Evolutionary conservation across 2,113 vertebrate genomes (phyloP).

Genomic region (Leiothrix lutea): DNA sequence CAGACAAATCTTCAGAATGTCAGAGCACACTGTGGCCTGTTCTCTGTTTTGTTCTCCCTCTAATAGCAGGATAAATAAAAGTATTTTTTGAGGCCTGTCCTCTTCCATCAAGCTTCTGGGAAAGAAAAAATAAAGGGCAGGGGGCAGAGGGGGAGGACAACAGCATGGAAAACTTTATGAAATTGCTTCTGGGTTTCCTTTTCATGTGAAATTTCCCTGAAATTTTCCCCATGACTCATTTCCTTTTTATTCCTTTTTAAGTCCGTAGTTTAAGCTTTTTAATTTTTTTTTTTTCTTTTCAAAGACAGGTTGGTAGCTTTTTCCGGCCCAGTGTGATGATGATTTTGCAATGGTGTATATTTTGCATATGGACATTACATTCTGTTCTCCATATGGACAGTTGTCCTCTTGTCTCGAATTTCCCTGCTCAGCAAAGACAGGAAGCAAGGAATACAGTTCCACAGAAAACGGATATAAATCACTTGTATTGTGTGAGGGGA

Average conservation of each 20-base stretch:
- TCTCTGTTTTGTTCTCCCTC: background rate
- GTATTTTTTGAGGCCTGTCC: background rate
- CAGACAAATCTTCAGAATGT: background rate
- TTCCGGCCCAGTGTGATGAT: background rate
- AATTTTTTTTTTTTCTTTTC: background rate
- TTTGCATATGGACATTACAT: background rate
- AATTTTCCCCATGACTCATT: constrained; percentile 43
- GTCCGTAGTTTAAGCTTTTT: background rate
- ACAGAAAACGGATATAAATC: background rate
- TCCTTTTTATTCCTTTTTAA: constrained; percentile 19
- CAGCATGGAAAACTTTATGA: constrained; percentile 35
- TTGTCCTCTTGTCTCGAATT: background rate
- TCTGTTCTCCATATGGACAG: background rate
- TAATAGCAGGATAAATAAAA: background rate
- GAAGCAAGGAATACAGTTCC: background rate
- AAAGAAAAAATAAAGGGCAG: background rate
- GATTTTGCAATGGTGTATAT: background rate
- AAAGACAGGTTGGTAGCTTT: background rate
- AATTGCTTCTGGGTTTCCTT: constrained; percentile 50
- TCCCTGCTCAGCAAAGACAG: background rate
- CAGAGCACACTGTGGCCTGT: background rate
- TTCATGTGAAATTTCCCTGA: constrained; percentile 45
- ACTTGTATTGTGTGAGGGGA: background rate
- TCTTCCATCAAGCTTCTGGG: background rate
- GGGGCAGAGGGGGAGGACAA: background rate